These are phyloP conservation scores for Gryllus longicercus DNA, from an alignment of 2,888 invertebrate genomes.

Conservation along the genomic window DNA sequence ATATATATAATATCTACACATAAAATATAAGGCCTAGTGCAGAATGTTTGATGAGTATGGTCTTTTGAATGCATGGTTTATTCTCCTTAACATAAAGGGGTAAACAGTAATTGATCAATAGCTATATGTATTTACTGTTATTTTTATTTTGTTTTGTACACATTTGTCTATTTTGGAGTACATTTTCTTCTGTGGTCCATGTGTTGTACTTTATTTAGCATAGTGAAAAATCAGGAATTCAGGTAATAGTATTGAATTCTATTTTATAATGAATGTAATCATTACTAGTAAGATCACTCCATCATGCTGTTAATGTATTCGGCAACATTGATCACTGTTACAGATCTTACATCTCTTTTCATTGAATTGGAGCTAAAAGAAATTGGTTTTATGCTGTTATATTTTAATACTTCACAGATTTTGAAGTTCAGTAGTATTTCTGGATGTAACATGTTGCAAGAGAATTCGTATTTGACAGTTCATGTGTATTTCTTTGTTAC, in stretches of 20 bases:
- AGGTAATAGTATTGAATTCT: neutral
- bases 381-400: no score
- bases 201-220: neutral
- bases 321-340: no score
- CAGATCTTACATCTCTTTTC: no score
- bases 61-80: neutral
- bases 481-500: no score
- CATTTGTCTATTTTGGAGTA: conserved; percentile 8
- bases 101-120: neutral
- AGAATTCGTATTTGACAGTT: no score
- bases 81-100: neutral
- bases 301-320: neutral
- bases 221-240: neutral
- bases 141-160: conserved; percentile 5
- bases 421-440: no score
- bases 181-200: conserved; percentile 5
- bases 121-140: neutral
- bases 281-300: neutral
- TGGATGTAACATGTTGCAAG: no score
- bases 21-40: conserved; percentile 10
- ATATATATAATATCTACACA: neutral
- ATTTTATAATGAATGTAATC: neutral
- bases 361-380: no score
- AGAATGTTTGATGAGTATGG: neutral
- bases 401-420: no score